Base-by-base conservation (phyloP, 1,140 invertebrate genomes). In the Panagrolaimus sp. region DNA sequence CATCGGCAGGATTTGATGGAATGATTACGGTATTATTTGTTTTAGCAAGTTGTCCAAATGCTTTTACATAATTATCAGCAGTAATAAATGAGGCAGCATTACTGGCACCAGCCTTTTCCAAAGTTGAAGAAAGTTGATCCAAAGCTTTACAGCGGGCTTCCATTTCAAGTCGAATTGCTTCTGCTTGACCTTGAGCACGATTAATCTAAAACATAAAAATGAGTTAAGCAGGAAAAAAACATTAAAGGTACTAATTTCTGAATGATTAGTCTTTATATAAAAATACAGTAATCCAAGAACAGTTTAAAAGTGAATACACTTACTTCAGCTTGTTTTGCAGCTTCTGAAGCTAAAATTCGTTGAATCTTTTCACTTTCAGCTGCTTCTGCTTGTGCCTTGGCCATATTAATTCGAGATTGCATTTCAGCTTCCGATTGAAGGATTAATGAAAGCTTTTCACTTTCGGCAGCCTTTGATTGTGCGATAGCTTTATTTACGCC, bases 341-440 rank as follows among this genome's bases (percentile, higher is more conserved):
- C 87, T 76, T 88, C 87, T 28, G 93, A 97, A n/a, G 90, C 90
- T 46, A 98, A 87, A 85, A 99, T 96, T 78, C 89, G 88, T 0
- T 94, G 88, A 80, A 89, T 88, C 75, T 95, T 89, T 84, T 94
- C 91, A 79, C 95, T 96, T 84, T 97, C 93, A 38, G 32, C 32
- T 4, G 32, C 32, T 38, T 38, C 32, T 38, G 32, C 32, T 38
- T 38, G 32, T 38, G 32, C 32, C 7, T 38, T 38, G 0, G 96
- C 96, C 43, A 97, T 90, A 86, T 98, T 99, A 52, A 99, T 96
- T 69, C 96, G 92, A 5, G 94, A 92, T 80, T 94, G 92, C 67
- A 93, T 77, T 8, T 85, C 74, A 63, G 83, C 84, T 87, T 99
- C 96, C 0, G 94, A 98, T 85, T 98, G 94, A 69, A 98, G 87